A percentile compares a stretch with the other conserved stretches of the same genome.
These are phyloP conservation scores for Sarcoramphus papa DNA, from an alignment of 2,797 vertebrate genomes.

Conservation along the genomic window DNA sequence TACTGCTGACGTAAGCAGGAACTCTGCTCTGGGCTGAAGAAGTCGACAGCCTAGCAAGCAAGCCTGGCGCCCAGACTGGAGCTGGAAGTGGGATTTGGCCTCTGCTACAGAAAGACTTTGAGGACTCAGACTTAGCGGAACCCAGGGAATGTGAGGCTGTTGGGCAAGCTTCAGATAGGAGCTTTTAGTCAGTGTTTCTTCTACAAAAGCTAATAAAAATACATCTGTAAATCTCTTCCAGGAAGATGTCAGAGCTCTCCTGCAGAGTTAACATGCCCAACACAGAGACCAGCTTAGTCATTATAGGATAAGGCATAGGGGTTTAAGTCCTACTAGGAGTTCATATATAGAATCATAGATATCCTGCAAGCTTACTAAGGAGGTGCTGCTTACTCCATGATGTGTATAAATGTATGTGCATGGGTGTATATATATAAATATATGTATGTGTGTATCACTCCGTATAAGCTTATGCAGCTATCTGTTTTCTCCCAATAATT, in stretches of 20 bases:
- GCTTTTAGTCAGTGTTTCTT: not conserved
- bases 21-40: conserved; percentile 12
- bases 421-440: not conserved
- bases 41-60: not conserved
- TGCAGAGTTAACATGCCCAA: not conserved
- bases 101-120: not conserved
- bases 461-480: conserved; percentile 26
- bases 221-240: not conserved
- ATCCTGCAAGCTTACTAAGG: not conserved
- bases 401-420: not conserved
- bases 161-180: not conserved
- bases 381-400: not conserved
- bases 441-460: not conserved
- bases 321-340: not conserved
- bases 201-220: conserved; percentile 18
- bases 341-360: not conserved
- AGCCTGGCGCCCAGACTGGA: not conserved
- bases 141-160: not conserved
- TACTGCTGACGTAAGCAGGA: conserved; percentile 17
- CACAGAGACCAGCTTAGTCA: not conserved
- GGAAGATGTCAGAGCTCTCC: conserved; percentile 10
- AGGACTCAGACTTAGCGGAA: not conserved
- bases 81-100: conserved; percentile 21
- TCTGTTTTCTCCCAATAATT: conserved; percentile 59
- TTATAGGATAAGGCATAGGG: not conserved